phyloP scores from a whole-genome alignment of 1,140 invertebrate species.

The Euura saliciscinereae region DNA sequence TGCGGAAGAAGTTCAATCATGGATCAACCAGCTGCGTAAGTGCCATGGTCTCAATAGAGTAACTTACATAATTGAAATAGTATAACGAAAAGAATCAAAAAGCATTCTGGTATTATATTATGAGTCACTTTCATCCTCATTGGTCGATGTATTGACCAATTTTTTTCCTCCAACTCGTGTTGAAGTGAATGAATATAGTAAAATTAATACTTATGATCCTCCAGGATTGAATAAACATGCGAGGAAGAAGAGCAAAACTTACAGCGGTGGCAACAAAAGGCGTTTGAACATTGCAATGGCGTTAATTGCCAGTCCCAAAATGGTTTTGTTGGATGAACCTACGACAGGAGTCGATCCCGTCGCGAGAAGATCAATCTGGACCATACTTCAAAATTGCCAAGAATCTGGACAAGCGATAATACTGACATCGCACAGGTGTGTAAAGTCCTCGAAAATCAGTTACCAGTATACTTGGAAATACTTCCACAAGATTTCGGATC shows the following conservation, averaged over 20 bases:
- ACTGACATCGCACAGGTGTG: slow-evolving; percentile 78
- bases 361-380: slow-evolving; percentile 80
- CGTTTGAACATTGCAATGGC: slow-evolving; percentile 94
- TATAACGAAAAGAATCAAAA: too few relatives aligned
- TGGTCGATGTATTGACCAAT: too few relatives aligned
- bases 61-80: too few relatives aligned
- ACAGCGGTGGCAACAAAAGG: slow-evolving; percentile 93
- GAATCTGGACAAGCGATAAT: slow-evolving; percentile 73
- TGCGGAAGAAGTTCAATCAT: slow-evolving; percentile 58
- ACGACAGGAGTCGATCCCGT: slow-evolving; percentile 84
- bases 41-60: slow-evolving; percentile 13
- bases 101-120: too few relatives aligned
- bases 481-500: slow-evolving; percentile 2
- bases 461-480: slow-evolving; percentile 16
- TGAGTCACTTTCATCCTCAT: too few relatives aligned
- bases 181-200: too few relatives aligned
- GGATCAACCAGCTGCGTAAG: slow-evolving; percentile 58
- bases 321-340: slow-evolving; percentile 79
- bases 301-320: slow-evolving; percentile 76
- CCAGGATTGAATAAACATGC: too few relatives aligned
- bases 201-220: too few relatives aligned
- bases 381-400: slow-evolving; percentile 68
- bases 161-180: too few relatives aligned
- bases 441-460: background rate
- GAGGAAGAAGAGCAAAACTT: slow-evolving; percentile 60